Evolutionary conservation across 2,888 invertebrate genomes (phyloP).

Genomic region (Orthosia incerta): DNA sequence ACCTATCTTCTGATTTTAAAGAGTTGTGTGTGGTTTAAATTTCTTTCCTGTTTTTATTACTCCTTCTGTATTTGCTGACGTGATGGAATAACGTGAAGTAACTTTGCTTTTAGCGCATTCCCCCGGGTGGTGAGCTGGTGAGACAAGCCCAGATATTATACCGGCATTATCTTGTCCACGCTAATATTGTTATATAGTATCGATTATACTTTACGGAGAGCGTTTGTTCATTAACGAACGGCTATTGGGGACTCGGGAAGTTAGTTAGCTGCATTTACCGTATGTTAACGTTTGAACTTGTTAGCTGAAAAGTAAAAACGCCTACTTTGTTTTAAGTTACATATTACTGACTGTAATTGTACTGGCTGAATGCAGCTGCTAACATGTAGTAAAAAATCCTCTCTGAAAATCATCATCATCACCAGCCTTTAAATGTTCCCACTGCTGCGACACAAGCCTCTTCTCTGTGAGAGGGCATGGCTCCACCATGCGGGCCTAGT

Average conservation of each 20-base stretch:
- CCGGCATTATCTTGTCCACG: conserved; percentile 52
- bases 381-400: no score
- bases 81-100: conserved; percentile 26
- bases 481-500: no score
- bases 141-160: conserved; percentile 40
- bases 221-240: conserved; percentile 11
- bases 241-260: neutral
- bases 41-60: neutral
- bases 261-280: neutral
- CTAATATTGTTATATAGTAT: conserved; percentile 47
- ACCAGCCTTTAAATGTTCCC: no score
- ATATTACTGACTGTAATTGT: no score
- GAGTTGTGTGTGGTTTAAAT: no score
- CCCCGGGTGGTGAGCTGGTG: conserved; percentile 49
- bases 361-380: neutral
- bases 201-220: conserved; percentile 24
- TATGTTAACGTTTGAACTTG: neutral
- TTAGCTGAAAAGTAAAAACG: neutral
- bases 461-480: no score
- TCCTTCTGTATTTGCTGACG: conserved; percentile 14
- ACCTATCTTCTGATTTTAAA: no score
- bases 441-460: no score
- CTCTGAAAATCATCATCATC: no score
- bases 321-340: neutral
- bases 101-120: conserved; percentile 64